Evolutionary conservation across 2,797 vertebrate genomes (phyloP).

Genomic region (Sebastes wilsoni): DNA sequence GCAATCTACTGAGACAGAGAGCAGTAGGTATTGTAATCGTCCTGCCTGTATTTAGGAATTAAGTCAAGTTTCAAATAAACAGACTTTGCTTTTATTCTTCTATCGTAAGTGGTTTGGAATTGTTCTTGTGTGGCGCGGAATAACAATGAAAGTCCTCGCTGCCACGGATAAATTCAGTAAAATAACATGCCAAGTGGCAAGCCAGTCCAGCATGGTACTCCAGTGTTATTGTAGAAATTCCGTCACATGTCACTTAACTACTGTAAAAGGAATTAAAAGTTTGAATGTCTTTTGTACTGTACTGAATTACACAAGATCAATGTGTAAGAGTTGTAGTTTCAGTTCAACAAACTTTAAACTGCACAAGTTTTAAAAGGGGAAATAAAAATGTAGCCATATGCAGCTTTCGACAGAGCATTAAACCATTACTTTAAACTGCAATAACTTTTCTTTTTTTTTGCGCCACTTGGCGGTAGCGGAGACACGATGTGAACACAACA

Average conservation of each 20-base stretch:
- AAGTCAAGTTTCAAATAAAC: conserved; percentile 3
- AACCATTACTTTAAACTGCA: neutral
- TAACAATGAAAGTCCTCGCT: conserved; percentile 2
- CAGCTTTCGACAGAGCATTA: neutral
- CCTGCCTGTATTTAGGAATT: conserved; percentile 3
- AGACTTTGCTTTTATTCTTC: neutral
- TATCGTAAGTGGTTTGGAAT: conserved; percentile 6
- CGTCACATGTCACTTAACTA: neutral
- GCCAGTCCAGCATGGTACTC: neutral
- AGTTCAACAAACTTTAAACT: neutral
- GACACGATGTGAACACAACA: neutral
- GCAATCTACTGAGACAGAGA: conserved; percentile 15
- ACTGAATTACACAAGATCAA: neutral
- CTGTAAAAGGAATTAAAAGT: neutral
- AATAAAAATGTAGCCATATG: neutral
- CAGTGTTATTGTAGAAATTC: neutral
- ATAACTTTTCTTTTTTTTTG: neutral
- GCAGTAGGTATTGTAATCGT: conserved; percentile 7
- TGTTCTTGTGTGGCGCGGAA: neutral
- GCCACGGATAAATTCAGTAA: neutral
- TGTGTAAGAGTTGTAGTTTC: too few relatives aligned
- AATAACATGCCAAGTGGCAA: neutral
- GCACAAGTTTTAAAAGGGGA: neutral
- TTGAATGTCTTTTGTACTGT: neutral
- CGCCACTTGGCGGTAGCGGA: neutral